Conservation (phyloP, 1,140 invertebrate genomes). For the Brachionus asplanchnoidis region DNA sequence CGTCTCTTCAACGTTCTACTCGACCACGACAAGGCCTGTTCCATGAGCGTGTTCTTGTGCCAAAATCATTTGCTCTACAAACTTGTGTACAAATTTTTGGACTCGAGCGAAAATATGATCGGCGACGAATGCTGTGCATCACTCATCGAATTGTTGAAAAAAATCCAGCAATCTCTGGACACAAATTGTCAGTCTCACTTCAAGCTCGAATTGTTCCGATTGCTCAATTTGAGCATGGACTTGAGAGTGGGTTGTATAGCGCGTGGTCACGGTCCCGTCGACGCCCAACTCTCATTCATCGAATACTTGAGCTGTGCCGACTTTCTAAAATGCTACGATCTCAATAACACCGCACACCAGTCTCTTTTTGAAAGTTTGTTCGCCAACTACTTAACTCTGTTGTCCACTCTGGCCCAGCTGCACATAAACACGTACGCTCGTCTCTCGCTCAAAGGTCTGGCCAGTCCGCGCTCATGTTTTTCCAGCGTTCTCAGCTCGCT, state of each 20-base stretch:
- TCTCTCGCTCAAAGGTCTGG: conserved; percentile 60
- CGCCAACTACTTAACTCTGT: neutral
- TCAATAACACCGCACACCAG: neutral
- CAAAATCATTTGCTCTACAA: neutral
- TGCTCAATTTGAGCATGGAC: neutral
- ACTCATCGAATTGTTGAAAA: conserved; percentile 43
- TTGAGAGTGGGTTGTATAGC: conserved; percentile 64
- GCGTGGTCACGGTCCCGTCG: conserved; percentile 69
- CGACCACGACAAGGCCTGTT: neutral
- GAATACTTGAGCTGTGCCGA: conserved; percentile 65
- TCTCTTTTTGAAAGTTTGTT: neutral
- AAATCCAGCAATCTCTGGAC: neutral
- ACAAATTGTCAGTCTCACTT: neutral
- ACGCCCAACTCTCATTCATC: conserved; percentile 72
- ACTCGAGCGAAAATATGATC: conserved; percentile 45
- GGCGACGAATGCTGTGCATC: conserved; percentile 44
- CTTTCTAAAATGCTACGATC: conserved; percentile 59
- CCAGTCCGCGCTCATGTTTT: conserved; percentile 58
- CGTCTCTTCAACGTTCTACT: neutral
- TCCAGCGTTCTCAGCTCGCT: conserved; percentile 55
- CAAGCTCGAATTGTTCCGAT: neutral
- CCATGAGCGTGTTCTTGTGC: neutral
- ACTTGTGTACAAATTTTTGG: conserved; percentile 21
- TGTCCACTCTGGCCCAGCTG: neutral
- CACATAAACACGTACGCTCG: conserved; percentile 1